Conservation (phyloP, 2,797 vertebrate species). For the Diglossa cyanea region DNA sequence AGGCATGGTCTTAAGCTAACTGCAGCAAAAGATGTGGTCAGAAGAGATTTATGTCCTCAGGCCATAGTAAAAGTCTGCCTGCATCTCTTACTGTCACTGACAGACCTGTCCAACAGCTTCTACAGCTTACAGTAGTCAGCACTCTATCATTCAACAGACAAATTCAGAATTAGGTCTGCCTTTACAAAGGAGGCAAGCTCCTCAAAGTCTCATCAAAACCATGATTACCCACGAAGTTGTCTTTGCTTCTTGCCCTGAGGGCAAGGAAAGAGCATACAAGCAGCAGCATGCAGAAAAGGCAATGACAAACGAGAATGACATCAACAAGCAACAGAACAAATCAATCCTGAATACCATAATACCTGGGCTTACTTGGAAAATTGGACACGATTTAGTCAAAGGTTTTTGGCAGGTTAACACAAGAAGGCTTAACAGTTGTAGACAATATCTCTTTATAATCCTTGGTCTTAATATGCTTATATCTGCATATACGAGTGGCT, state of each 20-base stretch:
- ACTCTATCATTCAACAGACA: not conserved
- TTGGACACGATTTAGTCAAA: not conserved
- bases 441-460: conserved; percentile 46
- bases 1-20: not conserved
- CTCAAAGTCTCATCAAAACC: not conserved
- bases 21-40: not conserved
- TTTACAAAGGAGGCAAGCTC: not conserved
- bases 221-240: not conserved
- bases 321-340: not conserved
- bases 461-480: conserved; percentile 34
- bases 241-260: not conserved
- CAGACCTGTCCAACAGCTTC: not conserved
- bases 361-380: not conserved
- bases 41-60: conserved; percentile 15
- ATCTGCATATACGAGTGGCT: not conserved
- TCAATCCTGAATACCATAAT: not conserved
- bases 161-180: not conserved
- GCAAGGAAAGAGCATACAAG: not conserved
- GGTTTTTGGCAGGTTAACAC: conserved; percentile 32
- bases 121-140: not conserved
- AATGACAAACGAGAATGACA: not conserved
- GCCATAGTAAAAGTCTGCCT: not conserved
- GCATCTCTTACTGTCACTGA: not conserved
- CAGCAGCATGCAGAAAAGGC: not conserved
- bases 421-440: not conserved